Evolutionary conservation across 2,113 vertebrate genomes (phyloP).

Genomic region (Indri indri): DNA sequence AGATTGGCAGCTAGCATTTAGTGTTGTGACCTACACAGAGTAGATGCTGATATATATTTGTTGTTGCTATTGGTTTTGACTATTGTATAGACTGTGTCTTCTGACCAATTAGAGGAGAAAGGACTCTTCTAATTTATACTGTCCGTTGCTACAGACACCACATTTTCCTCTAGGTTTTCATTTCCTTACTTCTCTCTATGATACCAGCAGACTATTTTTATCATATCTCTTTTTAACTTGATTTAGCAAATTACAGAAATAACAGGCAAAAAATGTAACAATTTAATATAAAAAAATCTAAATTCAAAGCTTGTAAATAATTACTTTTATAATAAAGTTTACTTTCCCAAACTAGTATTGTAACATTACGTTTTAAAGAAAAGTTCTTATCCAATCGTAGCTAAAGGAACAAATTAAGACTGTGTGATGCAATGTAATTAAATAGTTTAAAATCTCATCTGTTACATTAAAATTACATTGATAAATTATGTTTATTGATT

Average conservation of each 20-base stretch:
- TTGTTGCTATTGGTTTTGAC: not conserved
- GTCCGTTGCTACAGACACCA: slow-evolving; percentile 47
- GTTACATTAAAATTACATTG: not conserved
- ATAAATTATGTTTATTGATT: not conserved
- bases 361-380: slow-evolving; percentile 16
- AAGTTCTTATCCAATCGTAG: not conserved
- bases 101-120: not conserved
- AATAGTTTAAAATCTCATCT: slow-evolving; percentile 17
- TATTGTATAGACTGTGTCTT: not conserved
- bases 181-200: slow-evolving; percentile 5
- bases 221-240: slow-evolving; percentile 32
- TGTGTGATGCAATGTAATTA: not conserved
- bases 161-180: slow-evolving; percentile 41
- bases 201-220: slow-evolving; percentile 40
- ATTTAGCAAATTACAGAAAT: slow-evolving; percentile 2
- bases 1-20: not conserved
- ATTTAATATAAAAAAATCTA: slow-evolving; percentile 49
- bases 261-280: slow-evolving; percentile 14
- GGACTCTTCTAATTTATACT: not conserved
- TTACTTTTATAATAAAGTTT: not conserved
- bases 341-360: slow-evolving; percentile 22
- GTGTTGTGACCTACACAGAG: not conserved
- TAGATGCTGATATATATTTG: not conserved
- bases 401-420: not conserved
- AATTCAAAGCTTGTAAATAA: slow-evolving; percentile 1